These are phyloP conservation scores for Halcyon malimbica DNA, from an alignment of 2,113 vertebrate species.

Conservation along the genomic window DNA sequence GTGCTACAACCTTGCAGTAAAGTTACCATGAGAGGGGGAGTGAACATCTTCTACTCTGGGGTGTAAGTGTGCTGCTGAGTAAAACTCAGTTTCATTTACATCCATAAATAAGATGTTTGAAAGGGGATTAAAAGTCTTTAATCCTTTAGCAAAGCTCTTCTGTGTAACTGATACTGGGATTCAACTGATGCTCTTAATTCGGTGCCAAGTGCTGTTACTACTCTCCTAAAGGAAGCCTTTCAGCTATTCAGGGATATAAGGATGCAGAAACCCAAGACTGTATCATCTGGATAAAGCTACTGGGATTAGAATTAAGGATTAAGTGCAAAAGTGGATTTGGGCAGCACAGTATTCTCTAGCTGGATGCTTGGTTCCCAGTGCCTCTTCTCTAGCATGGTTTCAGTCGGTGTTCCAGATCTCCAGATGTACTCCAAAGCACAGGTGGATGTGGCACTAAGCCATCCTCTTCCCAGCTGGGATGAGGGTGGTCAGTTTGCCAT, in stretches of 20 bases:
- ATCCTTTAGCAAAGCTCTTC: background rate
- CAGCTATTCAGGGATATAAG: background rate
- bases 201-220: background rate
- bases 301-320: background rate
- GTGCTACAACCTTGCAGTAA: rapidly evolving
- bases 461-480: background rate
- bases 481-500: background rate
- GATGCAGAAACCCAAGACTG: background rate
- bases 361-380: background rate
- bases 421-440: background rate
- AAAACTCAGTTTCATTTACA: background rate
- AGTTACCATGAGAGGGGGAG: background rate
- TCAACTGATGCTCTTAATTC: background rate
- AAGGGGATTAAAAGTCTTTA: background rate
- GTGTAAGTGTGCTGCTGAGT: background rate
- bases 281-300: background rate
- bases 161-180: background rate
- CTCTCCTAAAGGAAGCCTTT: background rate
- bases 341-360: background rate
- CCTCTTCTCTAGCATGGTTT: background rate
- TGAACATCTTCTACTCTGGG: background rate
- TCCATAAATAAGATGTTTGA: background rate
- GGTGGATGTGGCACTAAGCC: background rate
- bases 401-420: background rate
- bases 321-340: background rate